Percentiles rank a stretch among this genome's conserved stretches.
Evolutionary conservation across 2,113 vertebrate genomes (phyloP).

Genomic region (Tringa solitaria): DNA sequence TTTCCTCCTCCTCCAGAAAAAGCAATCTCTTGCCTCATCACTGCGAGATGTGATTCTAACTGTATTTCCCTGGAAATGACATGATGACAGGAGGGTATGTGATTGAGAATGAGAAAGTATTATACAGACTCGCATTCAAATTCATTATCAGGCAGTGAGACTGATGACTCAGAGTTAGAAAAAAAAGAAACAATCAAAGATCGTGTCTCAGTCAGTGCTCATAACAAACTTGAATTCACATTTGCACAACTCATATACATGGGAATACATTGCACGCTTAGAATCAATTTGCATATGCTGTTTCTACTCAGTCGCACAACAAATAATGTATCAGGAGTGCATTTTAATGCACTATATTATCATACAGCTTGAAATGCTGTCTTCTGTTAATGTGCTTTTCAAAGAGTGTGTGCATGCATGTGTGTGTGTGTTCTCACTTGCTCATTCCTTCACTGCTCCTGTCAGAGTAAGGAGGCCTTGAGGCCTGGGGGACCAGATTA

Average conservation of each 20-base stretch:
- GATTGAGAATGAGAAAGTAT: conserved; percentile 29
- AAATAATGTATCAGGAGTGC: conserved; percentile 42
- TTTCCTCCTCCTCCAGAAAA: not conserved
- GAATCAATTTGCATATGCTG: conserved; percentile 48
- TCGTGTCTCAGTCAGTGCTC: conserved; percentile 27
- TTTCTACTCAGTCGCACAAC: conserved; percentile 46
- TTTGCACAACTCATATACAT: conserved; percentile 41
- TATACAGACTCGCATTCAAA: conserved; percentile 21
- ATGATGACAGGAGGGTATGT: not conserved
- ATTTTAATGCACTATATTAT: conserved; percentile 9
- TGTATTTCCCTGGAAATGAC: conserved; percentile 39
- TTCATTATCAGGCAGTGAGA: conserved; percentile 48
- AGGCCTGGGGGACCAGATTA: not conserved
- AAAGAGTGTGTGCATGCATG: not conserved
- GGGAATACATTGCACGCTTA: not conserved
- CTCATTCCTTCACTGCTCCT: not conserved
- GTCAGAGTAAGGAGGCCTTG: not conserved
- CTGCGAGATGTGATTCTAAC: not conserved
- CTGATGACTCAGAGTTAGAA: conserved; percentile 44
- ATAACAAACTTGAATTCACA: conserved; percentile 38
- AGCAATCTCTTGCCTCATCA: conserved; percentile 9
- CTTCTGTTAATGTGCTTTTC: not conserved
- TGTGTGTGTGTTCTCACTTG: not conserved
- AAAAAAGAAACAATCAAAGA: conserved; percentile 15
- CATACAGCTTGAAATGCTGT: conserved; percentile 5